Evolutionary conservation across 2,888 invertebrate species (phyloP).

Genomic region (Agrenia bidenticulata): DNA sequence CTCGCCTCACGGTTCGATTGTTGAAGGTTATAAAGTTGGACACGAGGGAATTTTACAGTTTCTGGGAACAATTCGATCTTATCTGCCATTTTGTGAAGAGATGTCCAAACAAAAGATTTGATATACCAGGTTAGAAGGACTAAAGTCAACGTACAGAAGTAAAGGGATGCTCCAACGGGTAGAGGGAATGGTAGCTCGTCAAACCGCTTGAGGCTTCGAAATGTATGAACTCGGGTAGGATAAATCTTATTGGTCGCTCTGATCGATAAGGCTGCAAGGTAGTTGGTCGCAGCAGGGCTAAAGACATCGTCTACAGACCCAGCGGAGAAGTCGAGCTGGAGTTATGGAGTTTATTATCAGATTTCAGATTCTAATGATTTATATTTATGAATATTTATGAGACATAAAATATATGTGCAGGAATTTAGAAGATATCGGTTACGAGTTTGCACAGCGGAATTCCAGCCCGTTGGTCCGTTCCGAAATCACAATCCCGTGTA

Average conservation of each 20-base stretch:
- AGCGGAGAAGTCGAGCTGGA: too few relatives aligned
- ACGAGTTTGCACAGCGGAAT: too few relatives aligned
- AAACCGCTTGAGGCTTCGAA: background rate
- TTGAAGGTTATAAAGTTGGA: slow-evolving; percentile 26
- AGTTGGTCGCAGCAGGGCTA: too few relatives aligned
- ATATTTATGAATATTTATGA: too few relatives aligned
- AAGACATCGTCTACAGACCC: too few relatives aligned
- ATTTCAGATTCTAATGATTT: too few relatives aligned
- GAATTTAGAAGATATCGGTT: too few relatives aligned
- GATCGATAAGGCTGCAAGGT: too few relatives aligned
- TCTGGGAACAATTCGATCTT: slow-evolving; percentile 1
- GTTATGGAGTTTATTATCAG: too few relatives aligned
- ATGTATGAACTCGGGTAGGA: background rate
- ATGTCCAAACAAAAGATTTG: background rate
- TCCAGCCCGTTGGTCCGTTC: too few relatives aligned
- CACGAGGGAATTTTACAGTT: slow-evolving; percentile 20
- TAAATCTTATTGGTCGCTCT: background rate
- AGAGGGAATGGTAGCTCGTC: slow-evolving; percentile 32
- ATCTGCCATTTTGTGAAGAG: background rate
- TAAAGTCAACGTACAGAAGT: slow-evolving; percentile 5
- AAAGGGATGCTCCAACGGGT: slow-evolving; percentile 13
- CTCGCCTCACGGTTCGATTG: slow-evolving; percentile 21
- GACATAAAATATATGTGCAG: too few relatives aligned
- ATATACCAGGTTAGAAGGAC: slow-evolving; percentile 6
- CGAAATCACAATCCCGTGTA: too few relatives aligned